A percentile compares a stretch with the other conserved stretches of the same genome.
Evolutionary conservation across 92 coral and sea anemone species (phyloP).

Genomic region (Heteractis magnifica): DNA sequence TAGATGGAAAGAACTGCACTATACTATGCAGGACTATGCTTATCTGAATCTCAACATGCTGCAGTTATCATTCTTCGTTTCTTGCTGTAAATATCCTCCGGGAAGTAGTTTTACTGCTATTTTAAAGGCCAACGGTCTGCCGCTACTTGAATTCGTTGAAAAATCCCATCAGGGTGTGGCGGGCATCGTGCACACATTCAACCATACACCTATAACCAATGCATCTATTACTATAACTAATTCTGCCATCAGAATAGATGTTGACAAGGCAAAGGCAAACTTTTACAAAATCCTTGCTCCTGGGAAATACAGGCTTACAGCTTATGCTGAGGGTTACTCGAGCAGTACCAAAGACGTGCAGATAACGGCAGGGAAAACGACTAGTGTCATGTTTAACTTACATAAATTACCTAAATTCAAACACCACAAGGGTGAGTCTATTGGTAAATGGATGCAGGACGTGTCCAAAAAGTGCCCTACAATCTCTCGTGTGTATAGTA

Average conservation of each 20-base stretch:
- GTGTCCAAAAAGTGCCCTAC: constrained; percentile 61
- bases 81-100: constrained; percentile 85
- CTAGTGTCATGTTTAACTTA: constrained; percentile 65
- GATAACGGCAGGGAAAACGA: constrained; percentile 44
- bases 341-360: constrained; percentile 72
- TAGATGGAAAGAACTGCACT: constrained; percentile 70
- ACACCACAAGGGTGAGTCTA: constrained; percentile 63
- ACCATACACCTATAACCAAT: constrained; percentile 54
- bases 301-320: constrained; percentile 86
- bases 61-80: constrained; percentile 75
- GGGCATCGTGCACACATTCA: constrained; percentile 65
- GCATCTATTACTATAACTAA: constrained; percentile 57
- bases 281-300: constrained; percentile 75
- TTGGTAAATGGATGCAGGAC: constrained; percentile 55
- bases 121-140: constrained; percentile 65
- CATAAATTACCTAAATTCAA: constrained; percentile 66
- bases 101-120: constrained; percentile 49
- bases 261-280: constrained; percentile 57
- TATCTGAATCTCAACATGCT: constrained; percentile 65
- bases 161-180: constrained; percentile 76
- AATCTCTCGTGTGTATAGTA: constrained; percentile 74
- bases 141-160: constrained; percentile 71
- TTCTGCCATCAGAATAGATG: constrained; percentile 45
- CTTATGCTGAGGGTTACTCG: constrained; percentile 75
- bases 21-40: constrained; percentile 92